Evolutionary conservation across 2,888 invertebrate genomes (phyloP), one percentile per base, ranked within the genome.

Genomic region (Mycalesis mineus): DNA sequence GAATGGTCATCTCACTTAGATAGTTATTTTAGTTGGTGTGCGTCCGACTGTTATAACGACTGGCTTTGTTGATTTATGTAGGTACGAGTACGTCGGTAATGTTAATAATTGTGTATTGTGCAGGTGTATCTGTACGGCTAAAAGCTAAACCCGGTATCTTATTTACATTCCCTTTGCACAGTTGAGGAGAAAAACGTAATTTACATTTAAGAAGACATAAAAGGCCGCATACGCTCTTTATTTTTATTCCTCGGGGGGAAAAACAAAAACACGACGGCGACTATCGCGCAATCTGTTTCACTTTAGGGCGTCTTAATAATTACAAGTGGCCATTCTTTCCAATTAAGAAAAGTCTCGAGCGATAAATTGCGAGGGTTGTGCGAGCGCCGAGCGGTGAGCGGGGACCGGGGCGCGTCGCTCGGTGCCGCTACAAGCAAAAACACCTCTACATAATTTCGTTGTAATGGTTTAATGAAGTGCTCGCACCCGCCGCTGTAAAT

Each of bases 311-410:
- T 84, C 87, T 88, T 88, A 88, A 88, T 88, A 88, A 89, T 88
- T 88, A 87, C 88, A 88, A 88, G 88, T 89, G 87, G 87, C 88
- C 87, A 87, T 89, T 88, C 84, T 85, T 88, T 88, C 87, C 88
- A 88, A 89, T 89, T 89, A 89, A 88, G 88, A 87, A 85, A 86
- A 87, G 85, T 87, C 88, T 84, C 80, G 74, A 76, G 84, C 86
- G 80, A 88, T 89, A 89, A 89, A 89, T 87, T 84, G 84, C 74
- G 80, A 84, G 87, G 84, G 87, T 77, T 83, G 87, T 82, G 22
- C 84, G 81, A 79, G 74, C 17, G 39, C 59, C 56, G 31, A 49
- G 72, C 63, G 71, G 74, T 29, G 14, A 17, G 11, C 45, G 45
- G 71, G 54, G 60, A 58, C 15, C n/a, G 49, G 29, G 51, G 37